phyloP scores from a whole-genome alignment of 2,888 invertebrate species.

The Tachina lurida region DNA sequence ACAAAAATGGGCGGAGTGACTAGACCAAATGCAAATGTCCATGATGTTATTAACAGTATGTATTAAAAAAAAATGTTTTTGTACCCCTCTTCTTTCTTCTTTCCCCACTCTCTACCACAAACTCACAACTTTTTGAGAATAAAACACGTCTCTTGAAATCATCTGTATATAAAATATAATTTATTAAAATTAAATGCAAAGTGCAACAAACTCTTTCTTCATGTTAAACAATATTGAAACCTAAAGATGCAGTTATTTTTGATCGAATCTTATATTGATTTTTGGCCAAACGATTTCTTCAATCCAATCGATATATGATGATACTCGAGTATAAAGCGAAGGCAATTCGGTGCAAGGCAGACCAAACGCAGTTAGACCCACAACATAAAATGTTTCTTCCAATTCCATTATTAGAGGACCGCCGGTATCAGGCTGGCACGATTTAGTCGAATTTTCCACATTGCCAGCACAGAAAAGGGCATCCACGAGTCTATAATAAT shows the following conservation, averaged over 20 bases:
- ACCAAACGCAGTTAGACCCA: slow-evolving; percentile 75
- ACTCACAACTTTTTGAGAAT: too few relatives aligned
- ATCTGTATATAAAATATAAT: not conserved
- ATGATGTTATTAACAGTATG: too few relatives aligned
- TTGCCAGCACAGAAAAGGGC: slow-evolving; percentile 73
- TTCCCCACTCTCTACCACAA: too few relatives aligned
- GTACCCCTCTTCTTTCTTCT: too few relatives aligned
- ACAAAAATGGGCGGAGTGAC: too few relatives aligned
- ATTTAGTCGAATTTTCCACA: slow-evolving; percentile 63
- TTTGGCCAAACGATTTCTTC: slow-evolving; percentile 77
- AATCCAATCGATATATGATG: slow-evolving; percentile 78
- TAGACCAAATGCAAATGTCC: too few relatives aligned
- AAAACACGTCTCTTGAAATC: too few relatives aligned
- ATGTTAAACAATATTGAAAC: not conserved
- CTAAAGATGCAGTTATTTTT: slow-evolving; percentile 2
- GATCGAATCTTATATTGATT: slow-evolving; percentile 46
- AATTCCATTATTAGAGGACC: slow-evolving; percentile 72
- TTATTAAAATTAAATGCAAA: not conserved
- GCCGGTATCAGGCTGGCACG: slow-evolving; percentile 74
- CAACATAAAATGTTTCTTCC: slow-evolving; percentile 61
- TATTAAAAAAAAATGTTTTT: too few relatives aligned
- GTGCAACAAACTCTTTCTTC: not conserved
- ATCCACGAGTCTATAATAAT: slow-evolving; percentile 55
- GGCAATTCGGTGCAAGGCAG: slow-evolving; percentile 77
- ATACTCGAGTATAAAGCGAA: slow-evolving; percentile 77